A percentile compares a stretch with the other conserved stretches of the same genome.
These are phyloP conservation scores for Oenanthe melanoleuca DNA, from an alignment of 2,113 vertebrate species.

Conservation along the genomic window DNA sequence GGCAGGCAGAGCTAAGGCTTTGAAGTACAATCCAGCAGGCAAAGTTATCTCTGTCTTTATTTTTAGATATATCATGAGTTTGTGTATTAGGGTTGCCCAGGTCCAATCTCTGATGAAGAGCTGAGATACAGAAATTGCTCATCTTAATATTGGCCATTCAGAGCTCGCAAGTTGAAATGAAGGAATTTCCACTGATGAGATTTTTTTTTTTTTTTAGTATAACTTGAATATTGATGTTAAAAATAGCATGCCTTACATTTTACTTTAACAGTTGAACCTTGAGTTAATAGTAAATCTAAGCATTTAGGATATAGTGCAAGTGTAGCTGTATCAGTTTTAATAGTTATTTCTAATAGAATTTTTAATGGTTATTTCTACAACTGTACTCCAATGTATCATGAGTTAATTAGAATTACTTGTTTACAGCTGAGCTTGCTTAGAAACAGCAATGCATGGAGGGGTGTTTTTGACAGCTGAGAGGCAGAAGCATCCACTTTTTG, in stretches of 20 bases:
- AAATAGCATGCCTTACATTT: not conserved
- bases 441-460: not conserved
- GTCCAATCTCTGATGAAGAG: not conserved
- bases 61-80: not conserved
- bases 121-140: not conserved
- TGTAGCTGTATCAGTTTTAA: not conserved
- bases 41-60: not conserved
- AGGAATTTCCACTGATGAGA: not conserved
- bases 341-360: not conserved
- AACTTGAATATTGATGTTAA: not conserved
- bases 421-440: not conserved
- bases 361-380: not conserved
- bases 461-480: not conserved
- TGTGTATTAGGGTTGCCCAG: not conserved
- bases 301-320: not conserved
- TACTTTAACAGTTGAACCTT: not conserved
- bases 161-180: not conserved
- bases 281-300: not conserved
- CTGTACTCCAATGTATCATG: not conserved
- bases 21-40: conserved; percentile 5
- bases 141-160: not conserved
- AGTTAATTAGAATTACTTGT: conserved; percentile 6
- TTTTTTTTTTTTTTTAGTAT: not conserved
- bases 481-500: not conserved
- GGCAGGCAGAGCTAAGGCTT: conserved; percentile 10